Base-by-base conservation (phyloP, 1,140 invertebrate genomes). In the Capitella teleta region DNA sequence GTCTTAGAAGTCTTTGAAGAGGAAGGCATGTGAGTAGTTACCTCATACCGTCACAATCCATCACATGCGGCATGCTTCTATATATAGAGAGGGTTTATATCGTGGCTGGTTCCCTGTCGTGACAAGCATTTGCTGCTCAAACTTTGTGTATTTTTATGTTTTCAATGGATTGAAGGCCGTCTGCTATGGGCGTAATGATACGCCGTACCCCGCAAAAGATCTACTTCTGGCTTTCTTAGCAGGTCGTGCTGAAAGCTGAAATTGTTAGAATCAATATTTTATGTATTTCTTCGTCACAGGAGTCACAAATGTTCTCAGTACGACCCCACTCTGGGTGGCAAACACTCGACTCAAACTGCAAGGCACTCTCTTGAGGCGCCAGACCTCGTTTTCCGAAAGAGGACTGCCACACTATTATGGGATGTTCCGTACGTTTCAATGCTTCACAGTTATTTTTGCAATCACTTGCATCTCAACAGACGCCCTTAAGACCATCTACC, bases 131-230 rank as follows among this genome's bases (percentile, higher is more conserved):
- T 89, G 84, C 60, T 80, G 82, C 42, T 91, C 87, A 41, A 91
- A 90, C 71, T 92, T 92, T 74, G 83, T 93, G 14, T 92, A 92
- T 68, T 92, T 92, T 62, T 93, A 92, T 66, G 79, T 85, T 54
- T 92, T 90, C 65, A 88, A 92, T 72, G 82, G 82, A 3, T 70
- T 92, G 5, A 83, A 87, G 66, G 73, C 76, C 38, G 52, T 82
- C n/a, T 50, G 66, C 3, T 62, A 73, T 50, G 56, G 44, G 1
- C 56, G 54, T 52, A 60, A 25, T 57, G 68, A 6, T 44, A 68
- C 75, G 46, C 69, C 78, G 55, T 80, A 79, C 37, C 80, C 84
- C 5, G 51, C 80, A 1, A 79, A 77, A 58, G 87, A 93, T 73
- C 73, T 93, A n/a, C 59, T 83, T 12, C 66, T 89, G 36, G 87